Percentiles rank a stretch among this genome's conserved stretches.
These are phyloP conservation scores for Leptinotarsa juncta DNA, from an alignment of 2,888 invertebrate species.

Conservation along the genomic window DNA sequence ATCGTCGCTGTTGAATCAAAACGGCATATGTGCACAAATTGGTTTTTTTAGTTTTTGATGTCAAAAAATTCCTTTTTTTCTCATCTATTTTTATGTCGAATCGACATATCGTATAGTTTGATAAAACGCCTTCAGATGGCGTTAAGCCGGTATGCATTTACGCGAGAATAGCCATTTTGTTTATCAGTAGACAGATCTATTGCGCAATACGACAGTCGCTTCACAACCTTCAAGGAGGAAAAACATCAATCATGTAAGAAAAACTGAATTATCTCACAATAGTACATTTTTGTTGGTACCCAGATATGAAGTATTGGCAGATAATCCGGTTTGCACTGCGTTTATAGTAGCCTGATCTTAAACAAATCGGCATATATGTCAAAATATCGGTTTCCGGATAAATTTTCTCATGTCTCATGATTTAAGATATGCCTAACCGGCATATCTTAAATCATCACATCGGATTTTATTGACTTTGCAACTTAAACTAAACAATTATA, in stretches of 20 bases:
- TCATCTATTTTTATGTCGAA: conserved; percentile 13
- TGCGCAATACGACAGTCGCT: conserved; percentile 19
- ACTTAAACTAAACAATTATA: no score
- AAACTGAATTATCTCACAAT: conserved; percentile 30
- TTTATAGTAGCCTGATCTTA: no score
- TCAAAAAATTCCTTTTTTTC: conserved; percentile 2
- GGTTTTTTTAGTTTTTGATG: conserved; percentile 4
- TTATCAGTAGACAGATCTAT: conserved; percentile 20
- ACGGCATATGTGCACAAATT: conserved; percentile 5
- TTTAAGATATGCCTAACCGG: conserved; percentile 16
- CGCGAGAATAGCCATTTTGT: conserved; percentile 19
- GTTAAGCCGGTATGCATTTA: conserved; percentile 22
- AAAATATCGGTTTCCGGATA: conserved; percentile 18
- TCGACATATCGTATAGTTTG: conserved; percentile 22
- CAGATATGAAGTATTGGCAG: conserved; percentile 21
- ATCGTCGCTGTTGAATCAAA: neutral
- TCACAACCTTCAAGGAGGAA: conserved; percentile 19
- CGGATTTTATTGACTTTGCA: no score
- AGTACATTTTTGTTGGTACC: conserved; percentile 26
- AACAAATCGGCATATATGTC: no score
- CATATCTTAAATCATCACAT: no score
- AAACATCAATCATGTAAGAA: conserved; percentile 22
- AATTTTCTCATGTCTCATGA: neutral
- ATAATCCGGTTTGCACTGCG: no score
- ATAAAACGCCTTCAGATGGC: conserved; percentile 19